Evolutionary conservation across 2,797 vertebrate genomes (phyloP).

Genomic region (Ptychobarbus kaznakovi): DNA sequence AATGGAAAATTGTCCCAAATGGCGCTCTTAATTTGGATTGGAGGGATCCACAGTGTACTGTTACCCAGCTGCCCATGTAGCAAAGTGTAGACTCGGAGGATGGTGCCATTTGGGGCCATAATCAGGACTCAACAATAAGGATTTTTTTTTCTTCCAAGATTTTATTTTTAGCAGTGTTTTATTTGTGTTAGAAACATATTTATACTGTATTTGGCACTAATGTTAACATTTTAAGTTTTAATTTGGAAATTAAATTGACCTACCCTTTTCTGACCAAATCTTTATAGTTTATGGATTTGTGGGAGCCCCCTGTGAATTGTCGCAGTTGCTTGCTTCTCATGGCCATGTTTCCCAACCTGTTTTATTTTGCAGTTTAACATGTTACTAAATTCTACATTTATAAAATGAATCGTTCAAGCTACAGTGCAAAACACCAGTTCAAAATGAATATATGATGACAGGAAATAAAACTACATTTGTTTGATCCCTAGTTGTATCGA

Average conservation of each 20-base stretch:
- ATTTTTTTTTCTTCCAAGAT: neutral
- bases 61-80: neutral
- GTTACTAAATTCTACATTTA: neutral
- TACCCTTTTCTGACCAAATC: neutral
- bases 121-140: neutral
- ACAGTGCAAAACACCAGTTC: neutral
- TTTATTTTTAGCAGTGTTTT: neutral
- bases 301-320: neutral
- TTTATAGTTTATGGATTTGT: neutral
- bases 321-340: constrained; percentile 8
- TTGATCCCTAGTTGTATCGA: constrained; percentile 86
- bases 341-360: neutral
- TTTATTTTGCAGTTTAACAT: neutral
- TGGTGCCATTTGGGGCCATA: constrained; percentile 6
- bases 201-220: neutral
- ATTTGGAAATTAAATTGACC: neutral
- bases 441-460: neutral
- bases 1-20: constrained; percentile 11
- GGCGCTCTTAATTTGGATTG: constrained; percentile 1
- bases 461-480: constrained; percentile 3
- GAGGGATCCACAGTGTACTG: neutral
- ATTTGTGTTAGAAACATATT: neutral
- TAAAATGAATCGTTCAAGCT: neutral
- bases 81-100: neutral
- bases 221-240: neutral